Base-by-base conservation (phyloP, 2,797 vertebrate species). In the Macropus fuliginosus region DNA sequence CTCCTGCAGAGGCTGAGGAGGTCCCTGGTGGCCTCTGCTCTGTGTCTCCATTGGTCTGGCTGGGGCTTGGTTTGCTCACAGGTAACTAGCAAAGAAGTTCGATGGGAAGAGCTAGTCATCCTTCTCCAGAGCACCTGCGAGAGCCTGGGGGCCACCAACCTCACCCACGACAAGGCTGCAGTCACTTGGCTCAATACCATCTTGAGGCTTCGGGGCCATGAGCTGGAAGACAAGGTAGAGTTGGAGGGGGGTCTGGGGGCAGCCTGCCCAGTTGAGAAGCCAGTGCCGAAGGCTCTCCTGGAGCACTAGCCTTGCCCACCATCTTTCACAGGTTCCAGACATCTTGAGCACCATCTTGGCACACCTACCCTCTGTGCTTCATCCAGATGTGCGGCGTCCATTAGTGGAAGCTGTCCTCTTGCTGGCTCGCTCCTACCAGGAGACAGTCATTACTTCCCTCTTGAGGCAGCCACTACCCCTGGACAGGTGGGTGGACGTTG, bases 81-180 rank as follows among this genome's bases (percentile, higher is more conserved):
- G 98, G 97, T 96, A 87, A 81, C 94, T 11, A 97, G 97, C 74
- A 28, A 40, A 54, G 97, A 97, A 54, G 96, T 97, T 2, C 96
- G 46, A 16, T 97, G 97, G 0, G 98, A 97, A 0, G 98, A 98
- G 54, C 95, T 98, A 55, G 96, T 97, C 14, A 94, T 96, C 0
- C 97, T 98, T 21, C 81, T 98, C 87, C 97, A 96, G 95, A 98
- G 97, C 92, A 97, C 98, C 91, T 97, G 97, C 0, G 97, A 98
- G 94, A 97, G 97, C 96, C 59, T 95, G 0, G 98, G 98, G 46
- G 97, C 97, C 74, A 55, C 92, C 96, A 93, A 91, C 93, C 94
- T 92, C 29, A 94, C 90, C 91, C 97, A 97, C 0, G 98, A 98
- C 96, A 95, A 46, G 94, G 97, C 97, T 3, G 95, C 97, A 0